A percentile compares a stretch with the other conserved stretches of the same genome.
Conservation (phyloP, 2,797 vertebrate genomes). For the Thamnophis elegans region DNA sequence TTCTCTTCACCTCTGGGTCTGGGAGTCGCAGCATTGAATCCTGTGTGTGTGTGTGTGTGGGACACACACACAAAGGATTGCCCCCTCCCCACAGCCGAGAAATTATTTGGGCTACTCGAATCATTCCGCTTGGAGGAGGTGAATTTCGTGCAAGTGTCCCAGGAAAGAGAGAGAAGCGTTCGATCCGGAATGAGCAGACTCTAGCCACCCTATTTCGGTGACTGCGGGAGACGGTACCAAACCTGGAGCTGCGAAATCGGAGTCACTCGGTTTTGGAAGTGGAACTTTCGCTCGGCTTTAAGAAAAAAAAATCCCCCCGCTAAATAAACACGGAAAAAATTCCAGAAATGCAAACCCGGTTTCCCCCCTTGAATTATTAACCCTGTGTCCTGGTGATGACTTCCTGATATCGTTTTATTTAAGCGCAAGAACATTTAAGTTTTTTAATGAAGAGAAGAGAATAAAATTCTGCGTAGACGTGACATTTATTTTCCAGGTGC, state of each 20-base stretch:
- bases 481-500: slow-evolving; percentile 28
- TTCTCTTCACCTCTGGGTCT: background rate
- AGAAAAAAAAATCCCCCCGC: accelerated
- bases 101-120: background rate
- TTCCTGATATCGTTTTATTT: background rate
- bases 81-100: background rate
- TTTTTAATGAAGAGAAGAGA: background rate
- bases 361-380: background rate
- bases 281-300: background rate
- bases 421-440: background rate
- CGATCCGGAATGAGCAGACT: background rate
- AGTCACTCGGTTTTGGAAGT: background rate
- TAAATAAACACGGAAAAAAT: background rate
- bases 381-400: background rate
- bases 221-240: background rate
- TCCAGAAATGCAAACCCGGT: no score
- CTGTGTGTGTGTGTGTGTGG: background rate
- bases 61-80: background rate
- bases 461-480: slow-evolving; percentile 13
- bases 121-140: background rate
- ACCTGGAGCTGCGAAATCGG: background rate
- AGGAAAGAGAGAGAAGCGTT: no score
- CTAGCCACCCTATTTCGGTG: background rate
- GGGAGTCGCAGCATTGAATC: background rate
- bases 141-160: background rate